Conservation (phyloP, 2,797 vertebrate genomes). For the Danio albolineatus region DNA sequence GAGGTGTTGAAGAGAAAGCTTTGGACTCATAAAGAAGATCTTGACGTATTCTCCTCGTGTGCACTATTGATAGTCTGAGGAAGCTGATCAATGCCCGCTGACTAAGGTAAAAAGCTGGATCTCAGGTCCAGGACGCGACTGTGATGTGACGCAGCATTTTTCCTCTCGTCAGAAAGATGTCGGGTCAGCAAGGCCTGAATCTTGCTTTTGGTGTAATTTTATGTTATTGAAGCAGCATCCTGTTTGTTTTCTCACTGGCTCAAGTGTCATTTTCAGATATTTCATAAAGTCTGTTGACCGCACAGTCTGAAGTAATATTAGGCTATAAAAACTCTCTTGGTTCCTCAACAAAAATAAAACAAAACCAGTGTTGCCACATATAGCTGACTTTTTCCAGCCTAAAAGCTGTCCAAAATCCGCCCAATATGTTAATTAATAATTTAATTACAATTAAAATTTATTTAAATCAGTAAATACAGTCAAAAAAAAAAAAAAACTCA, state of each 20-base stretch:
- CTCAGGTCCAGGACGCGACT: slow-evolving; percentile 37
- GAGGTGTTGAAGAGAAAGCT: slow-evolving; percentile 9
- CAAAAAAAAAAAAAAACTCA: too few species aligned
- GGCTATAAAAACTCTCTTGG: neutral
- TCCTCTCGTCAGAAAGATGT: slow-evolving; percentile 32
- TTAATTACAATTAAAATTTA: too few species aligned
- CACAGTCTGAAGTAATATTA: neutral
- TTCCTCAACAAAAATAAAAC: neutral
- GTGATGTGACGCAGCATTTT: slow-evolving; percentile 43
- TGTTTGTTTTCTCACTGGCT: slow-evolving; percentile 28
- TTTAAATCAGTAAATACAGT: too few species aligned
- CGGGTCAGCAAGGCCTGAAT: slow-evolving; percentile 15
- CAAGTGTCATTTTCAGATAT: slow-evolving; percentile 29
- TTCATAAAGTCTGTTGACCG: slow-evolving; percentile 22
- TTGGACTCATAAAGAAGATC: neutral
- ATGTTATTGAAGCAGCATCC: slow-evolving; percentile 4
- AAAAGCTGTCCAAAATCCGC: too few species aligned
- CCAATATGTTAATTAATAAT: too few species aligned
- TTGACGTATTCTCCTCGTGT: neutral
- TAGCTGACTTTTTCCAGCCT: too few species aligned
- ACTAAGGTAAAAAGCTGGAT: slow-evolving; percentile 26
- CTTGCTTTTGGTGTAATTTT: slow-evolving; percentile 32
- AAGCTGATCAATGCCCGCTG: slow-evolving; percentile 36
- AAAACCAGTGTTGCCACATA: too few species aligned
- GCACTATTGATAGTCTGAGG: slow-evolving; percentile 21